Evolutionary conservation across 2,888 invertebrate genomes (phyloP), one percentile per base, ranked within the genome.

Genomic region (Oeneis ivallda): DNA sequence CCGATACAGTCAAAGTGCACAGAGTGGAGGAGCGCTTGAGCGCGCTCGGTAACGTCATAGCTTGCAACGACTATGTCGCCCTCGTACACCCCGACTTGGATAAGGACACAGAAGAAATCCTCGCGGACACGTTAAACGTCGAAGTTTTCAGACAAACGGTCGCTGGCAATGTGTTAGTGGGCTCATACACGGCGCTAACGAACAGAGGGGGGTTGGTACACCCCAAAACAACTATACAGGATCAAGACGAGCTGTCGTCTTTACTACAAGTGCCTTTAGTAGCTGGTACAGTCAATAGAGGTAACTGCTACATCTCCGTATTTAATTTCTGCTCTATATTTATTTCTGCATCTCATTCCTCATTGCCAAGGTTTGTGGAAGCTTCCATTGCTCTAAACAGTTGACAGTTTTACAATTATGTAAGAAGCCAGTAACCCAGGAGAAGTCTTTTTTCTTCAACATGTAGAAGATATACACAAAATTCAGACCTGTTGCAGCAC

Each of bases 1-100:
- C 99, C 9, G 99, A 99, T 79, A 90, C 92, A 41, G 97, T 99
- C 0, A 96, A 96, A 87, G 95, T 99, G 54, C 98, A 98, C 80
- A 94, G 99, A 73, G 96, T 99, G 0, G 99, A 99, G 84, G 99
- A 99, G 86, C 94, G 98, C 66, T 93, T 99, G n/a, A 99, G 99
- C 17, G 99, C 99, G 0, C 93, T 99, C 69, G 99, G 99, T 26
- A 99, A 99, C 91, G 99, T 99, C 0, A 96, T 99, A 75, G 96
- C 98, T 3, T 99, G 98, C 85, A 99, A 99, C 87, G 99, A 99
- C 89, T 99, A 99, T 88, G 99, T 99, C 19, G 99, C 99, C 0
- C 92, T 99, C n/a, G 98, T 98, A 15, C 99, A 99, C 90, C 99
- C 99, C 7, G 99, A 99, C 92, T 92, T 99, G 70, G 99, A 99